Evolutionary conservation across 2,888 invertebrate genomes (phyloP).

Genomic region (Hypolimnas misippus): DNA sequence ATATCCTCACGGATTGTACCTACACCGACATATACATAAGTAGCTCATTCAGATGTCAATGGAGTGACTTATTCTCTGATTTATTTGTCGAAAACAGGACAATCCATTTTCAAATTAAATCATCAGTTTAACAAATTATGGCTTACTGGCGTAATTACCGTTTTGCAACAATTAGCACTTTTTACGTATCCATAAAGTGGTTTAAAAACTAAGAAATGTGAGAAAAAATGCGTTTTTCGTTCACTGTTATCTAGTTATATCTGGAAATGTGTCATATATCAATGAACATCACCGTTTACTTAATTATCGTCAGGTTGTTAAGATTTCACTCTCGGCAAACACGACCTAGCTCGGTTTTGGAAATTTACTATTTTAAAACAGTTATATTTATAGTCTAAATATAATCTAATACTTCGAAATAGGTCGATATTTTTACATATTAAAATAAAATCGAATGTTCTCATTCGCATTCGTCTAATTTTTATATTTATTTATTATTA

Average conservation of each 20-base stretch:
- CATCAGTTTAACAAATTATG: no score
- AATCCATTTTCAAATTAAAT: slow-evolving; percentile 46
- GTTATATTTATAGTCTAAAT: slow-evolving; percentile 8
- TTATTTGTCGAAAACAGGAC: not conserved
- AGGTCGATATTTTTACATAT: not conserved
- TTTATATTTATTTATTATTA: not conserved
- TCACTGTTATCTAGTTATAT: no score
- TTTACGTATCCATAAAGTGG: no score
- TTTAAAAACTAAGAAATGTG: no score
- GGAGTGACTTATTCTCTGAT: not conserved
- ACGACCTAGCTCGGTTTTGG: slow-evolving; percentile 39
- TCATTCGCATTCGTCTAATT: no score
- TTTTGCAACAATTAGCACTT: no score
- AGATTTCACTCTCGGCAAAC: slow-evolving; percentile 68
- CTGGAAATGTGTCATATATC: slow-evolving; percentile 45
- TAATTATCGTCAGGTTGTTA: slow-evolving; percentile 61
- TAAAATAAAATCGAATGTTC: no score
- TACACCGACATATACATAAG: slow-evolving; percentile 10
- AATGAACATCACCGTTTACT: slow-evolving; percentile 47
- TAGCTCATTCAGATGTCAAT: not conserved
- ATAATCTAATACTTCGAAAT: not conserved
- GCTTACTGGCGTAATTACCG: no score
- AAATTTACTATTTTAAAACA: slow-evolving; percentile 29
- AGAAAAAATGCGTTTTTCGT: no score
- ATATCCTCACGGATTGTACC: slow-evolving; percentile 27